Evolutionary conservation across 2,888 invertebrate genomes (phyloP).

Genomic region (Pegoplata infirma): DNA sequence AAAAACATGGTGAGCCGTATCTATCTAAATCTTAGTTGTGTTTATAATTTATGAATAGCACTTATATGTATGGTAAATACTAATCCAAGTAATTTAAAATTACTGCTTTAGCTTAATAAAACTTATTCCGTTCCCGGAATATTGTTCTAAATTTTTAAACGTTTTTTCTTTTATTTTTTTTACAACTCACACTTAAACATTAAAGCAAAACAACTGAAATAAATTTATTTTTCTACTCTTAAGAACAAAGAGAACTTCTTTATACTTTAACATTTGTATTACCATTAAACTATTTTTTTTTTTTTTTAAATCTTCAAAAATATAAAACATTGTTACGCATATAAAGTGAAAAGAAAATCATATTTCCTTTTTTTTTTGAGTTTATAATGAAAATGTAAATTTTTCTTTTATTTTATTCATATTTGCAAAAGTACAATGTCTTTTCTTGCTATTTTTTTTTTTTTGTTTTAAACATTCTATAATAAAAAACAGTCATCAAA

Average conservation of each 20-base stretch:
- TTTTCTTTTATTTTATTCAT: slow-evolving; percentile 10
- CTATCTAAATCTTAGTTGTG: no score
- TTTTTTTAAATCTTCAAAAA: slow-evolving; percentile 8
- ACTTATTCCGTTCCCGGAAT: no score
- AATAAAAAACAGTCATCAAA: slow-evolving; percentile 10
- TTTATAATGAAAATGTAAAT: slow-evolving; percentile 35
- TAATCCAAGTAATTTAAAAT: no score
- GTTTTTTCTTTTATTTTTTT: no score
- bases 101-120: no score
- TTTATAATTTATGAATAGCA: no score
- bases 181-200: no score
- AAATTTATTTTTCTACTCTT: neutral
- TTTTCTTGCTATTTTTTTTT: neutral
- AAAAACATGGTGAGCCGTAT: no score
- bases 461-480: neutral
- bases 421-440: neutral
- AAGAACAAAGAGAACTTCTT: neutral
- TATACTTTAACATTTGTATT: neutral
- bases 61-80: no score
- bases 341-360: neutral
- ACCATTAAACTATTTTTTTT: slow-evolving; percentile 3
- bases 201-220: no score
- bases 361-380: neutral
- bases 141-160: no score
- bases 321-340: neutral